These are phyloP conservation scores for Tholera decimalis DNA, from an alignment of 2,888 invertebrate genomes.

Conservation along the genomic window DNA sequence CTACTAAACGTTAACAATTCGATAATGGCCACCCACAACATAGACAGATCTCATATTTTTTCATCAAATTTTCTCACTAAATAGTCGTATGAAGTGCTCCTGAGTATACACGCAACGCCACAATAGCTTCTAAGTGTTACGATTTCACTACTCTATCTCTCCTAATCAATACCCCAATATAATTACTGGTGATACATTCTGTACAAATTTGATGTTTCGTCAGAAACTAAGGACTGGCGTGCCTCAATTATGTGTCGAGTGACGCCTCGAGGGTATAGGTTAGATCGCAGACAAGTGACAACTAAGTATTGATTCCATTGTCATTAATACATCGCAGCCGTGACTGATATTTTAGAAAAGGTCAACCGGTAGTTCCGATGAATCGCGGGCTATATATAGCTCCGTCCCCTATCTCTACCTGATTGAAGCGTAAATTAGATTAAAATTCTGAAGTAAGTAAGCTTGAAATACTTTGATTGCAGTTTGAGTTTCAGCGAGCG, in stretches of 20 bases:
- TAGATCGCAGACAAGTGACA: neutral
- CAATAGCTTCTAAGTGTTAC: too few species aligned
- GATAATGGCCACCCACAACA: too few species aligned
- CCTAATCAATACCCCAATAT: neutral
- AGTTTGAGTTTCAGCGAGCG: conserved; percentile 3
- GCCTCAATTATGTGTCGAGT: neutral
- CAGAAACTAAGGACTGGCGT: neutral
- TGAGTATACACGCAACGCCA: too few species aligned
- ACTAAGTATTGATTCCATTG: conserved; percentile 30
- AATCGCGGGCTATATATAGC: neutral
- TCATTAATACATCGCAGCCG: neutral
- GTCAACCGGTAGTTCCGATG: neutral
- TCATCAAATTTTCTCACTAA: too few species aligned
- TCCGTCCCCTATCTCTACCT: neutral
- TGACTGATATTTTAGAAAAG: neutral
- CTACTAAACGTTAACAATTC: too few species aligned
- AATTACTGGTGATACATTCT: too few species aligned
- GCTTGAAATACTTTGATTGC: conserved; percentile 3
- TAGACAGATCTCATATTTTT: too few species aligned
- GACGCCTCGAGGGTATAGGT: neutral
- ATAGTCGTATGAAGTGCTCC: too few species aligned
- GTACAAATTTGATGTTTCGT: too few species aligned
- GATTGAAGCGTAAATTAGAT: neutral
- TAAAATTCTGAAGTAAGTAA: conserved; percentile 7
- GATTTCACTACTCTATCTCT: too few species aligned